Evolutionary conservation across 2,888 invertebrate species (phyloP).

Genomic region (Petrolisthes manimaculis): DNA sequence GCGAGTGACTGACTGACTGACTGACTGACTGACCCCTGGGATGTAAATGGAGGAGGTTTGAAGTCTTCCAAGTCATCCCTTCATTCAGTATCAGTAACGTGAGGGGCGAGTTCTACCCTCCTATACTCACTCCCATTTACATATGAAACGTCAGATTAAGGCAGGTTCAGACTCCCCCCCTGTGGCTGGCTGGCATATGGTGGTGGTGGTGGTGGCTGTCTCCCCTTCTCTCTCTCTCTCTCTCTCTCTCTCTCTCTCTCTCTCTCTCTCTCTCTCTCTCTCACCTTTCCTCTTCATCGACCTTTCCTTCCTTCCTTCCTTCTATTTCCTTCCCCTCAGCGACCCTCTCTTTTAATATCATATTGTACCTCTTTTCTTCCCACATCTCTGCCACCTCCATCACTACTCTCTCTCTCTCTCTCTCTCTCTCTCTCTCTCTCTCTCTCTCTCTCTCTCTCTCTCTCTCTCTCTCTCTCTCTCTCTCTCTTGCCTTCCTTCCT

Average conservation of each 20-base stretch:
- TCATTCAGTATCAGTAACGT: constrained; percentile 17
- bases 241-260: not conserved
- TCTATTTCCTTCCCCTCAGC: not conserved
- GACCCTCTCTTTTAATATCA: not conserved
- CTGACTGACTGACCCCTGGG: not conserved
- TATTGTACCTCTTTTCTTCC: not conserved
- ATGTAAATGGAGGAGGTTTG: not conserved
- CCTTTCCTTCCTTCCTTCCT: constrained; percentile 8
- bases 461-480: not conserved
- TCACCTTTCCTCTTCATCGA: not conserved
- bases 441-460: not conserved
- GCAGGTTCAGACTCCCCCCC: not conserved
- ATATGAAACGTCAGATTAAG: constrained; percentile 47
- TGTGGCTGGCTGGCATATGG: constrained; percentile 22
- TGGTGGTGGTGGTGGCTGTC: no score
- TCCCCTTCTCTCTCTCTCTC: not conserved
- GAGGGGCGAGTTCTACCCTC: constrained; percentile 2
- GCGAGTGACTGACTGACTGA: not conserved
- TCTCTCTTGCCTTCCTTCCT: not conserved
- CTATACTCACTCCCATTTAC: constrained; percentile 27
- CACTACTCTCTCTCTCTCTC: not conserved
- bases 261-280: not conserved
- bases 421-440: not conserved
- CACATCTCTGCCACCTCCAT: not conserved
- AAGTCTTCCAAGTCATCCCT: constrained; percentile 3